Percentiles rank a stretch among this genome's conserved stretches.
Evolutionary conservation across 1,140 invertebrate genomes (phyloP).

Genomic region (Cherax destructor): DNA sequence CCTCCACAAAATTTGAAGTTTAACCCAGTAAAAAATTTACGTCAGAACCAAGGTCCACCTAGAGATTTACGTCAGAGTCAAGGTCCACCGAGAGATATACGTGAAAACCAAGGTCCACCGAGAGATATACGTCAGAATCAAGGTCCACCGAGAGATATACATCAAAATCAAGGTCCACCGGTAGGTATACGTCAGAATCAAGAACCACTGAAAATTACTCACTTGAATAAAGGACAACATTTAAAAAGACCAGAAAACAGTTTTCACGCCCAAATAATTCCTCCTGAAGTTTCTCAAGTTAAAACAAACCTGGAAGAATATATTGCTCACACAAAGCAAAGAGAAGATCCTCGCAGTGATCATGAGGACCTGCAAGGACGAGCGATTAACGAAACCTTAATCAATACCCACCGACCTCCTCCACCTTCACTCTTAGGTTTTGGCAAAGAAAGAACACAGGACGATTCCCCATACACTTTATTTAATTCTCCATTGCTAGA

Average conservation of each 20-base stretch:
- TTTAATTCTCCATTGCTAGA: background rate
- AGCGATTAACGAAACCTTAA: background rate
- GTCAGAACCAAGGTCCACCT: background rate
- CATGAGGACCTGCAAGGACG: background rate
- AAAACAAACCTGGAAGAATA: background rate
- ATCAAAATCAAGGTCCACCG: background rate
- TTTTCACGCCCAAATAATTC: background rate
- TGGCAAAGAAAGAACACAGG: background rate
- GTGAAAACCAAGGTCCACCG: background rate
- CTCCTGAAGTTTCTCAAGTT: background rate
- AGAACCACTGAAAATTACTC: background rate
- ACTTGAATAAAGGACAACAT: background rate
- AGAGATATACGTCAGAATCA: background rate
- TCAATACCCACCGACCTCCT: background rate
- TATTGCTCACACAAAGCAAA: background rate
- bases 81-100: background rate
- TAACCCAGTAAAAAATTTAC: background rate
- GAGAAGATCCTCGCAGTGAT: background rate
- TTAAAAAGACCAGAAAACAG: background rate
- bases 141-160: background rate
- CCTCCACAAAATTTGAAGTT: background rate
- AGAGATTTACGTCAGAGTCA: background rate
- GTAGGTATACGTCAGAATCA: background rate
- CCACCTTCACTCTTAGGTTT: background rate
- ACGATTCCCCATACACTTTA: background rate